Evolutionary conservation across 2,888 invertebrate species (phyloP).

Genomic region (Stenotaenia linearis): DNA sequence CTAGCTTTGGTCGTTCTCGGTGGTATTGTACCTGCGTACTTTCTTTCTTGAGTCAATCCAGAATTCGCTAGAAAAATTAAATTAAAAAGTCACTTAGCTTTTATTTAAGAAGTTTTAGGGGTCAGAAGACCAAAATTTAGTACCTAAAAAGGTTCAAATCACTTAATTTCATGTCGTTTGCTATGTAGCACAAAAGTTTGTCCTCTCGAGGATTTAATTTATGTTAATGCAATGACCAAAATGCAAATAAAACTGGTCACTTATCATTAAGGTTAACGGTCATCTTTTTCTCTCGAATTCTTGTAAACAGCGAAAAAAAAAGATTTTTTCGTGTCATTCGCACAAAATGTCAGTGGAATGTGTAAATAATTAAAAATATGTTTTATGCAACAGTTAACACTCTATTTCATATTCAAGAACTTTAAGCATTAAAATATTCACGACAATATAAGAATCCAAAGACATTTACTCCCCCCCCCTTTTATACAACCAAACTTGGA

Average conservation of each 20-base stretch:
- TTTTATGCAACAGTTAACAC: too few relatives aligned
- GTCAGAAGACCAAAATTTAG: too few relatives aligned
- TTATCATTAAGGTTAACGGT: not conserved
- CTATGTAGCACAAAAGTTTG: not conserved
- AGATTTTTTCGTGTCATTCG: not conserved
- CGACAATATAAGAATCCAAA: not conserved
- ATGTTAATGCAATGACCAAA: too few relatives aligned
- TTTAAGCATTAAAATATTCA: not conserved
- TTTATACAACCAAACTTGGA: not conserved
- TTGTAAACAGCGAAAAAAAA: too few relatives aligned
- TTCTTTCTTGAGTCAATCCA: not conserved
- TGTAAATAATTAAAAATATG: too few relatives aligned
- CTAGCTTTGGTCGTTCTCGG: not conserved
- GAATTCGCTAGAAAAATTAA: not conserved
- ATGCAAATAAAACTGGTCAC: not conserved
- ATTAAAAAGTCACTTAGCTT: too few relatives aligned
- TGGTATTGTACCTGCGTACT: not conserved
- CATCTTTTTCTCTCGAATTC: too few relatives aligned
- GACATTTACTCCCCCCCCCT: too few relatives aligned
- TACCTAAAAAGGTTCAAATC: not conserved
- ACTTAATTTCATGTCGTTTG: not conserved
- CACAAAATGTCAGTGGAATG: too few relatives aligned
- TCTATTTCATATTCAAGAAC: not conserved
- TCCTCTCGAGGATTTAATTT: not conserved
- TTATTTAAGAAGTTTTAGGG: too few relatives aligned